A percentile compares a stretch with the other conserved stretches of the same genome.
Conservation (phyloP, 2,888 invertebrate species). For the Lasius fuliginosus region DNA sequence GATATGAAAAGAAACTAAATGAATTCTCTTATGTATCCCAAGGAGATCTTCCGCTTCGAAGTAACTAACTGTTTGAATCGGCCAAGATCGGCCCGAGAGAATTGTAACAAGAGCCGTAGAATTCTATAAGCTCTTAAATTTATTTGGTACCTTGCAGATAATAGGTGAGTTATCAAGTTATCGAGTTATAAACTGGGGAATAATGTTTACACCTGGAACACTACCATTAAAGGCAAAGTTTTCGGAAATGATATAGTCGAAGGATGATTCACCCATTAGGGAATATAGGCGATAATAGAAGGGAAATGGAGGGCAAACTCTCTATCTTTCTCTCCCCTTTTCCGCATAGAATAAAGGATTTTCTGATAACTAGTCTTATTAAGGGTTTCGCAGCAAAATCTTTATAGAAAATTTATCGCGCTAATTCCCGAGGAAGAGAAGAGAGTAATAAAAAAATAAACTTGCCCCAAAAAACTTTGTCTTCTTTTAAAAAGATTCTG, state of each 20-base stretch:
- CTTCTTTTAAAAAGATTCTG: slow-evolving; percentile 34
- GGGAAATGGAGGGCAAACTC: slow-evolving; percentile 1
- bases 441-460: slow-evolving; percentile 29
- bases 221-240: slow-evolving; percentile 46
- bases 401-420: slow-evolving; percentile 28
- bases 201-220: slow-evolving; percentile 59
- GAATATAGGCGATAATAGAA: slow-evolving; percentile 50
- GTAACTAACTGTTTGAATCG: slow-evolving; percentile 48
- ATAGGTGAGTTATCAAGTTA: slow-evolving; percentile 73
- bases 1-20: background rate
- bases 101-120: slow-evolving; percentile 56
- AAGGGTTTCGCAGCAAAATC: slow-evolving; percentile 48
- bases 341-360: slow-evolving; percentile 45
- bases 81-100: slow-evolving; percentile 22
- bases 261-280: slow-evolving; percentile 64
- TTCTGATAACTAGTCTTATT: slow-evolving; percentile 59
- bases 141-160: slow-evolving; percentile 66
- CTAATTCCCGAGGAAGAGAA: slow-evolving; percentile 13
- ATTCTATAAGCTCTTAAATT: slow-evolving; percentile 75
- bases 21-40: background rate
- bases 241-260: slow-evolving; percentile 34
- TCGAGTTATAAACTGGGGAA: slow-evolving; percentile 65
- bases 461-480: slow-evolving; percentile 18
- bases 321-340: too few relatives aligned
- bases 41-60: slow-evolving; percentile 11